Percentiles rank a stretch among this genome's conserved stretches.
These are phyloP conservation scores for Acropora tenuis DNA, from an alignment of 64 coral and sea anemone genomes.

Conservation along the genomic window DNA sequence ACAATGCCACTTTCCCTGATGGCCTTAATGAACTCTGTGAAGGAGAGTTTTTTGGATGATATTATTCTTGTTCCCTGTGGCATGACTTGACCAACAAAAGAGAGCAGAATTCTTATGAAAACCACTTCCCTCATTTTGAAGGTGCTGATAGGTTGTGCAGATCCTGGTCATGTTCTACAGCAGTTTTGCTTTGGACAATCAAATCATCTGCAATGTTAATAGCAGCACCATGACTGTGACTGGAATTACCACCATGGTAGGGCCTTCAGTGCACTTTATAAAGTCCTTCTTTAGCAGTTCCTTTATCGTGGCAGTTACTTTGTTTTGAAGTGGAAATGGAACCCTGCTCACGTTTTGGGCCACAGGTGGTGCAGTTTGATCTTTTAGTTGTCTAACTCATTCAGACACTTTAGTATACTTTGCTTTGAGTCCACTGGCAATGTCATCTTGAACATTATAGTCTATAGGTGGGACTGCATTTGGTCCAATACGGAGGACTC, in stretches of 20 bases:
- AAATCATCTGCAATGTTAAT: slow-evolving; percentile 12
- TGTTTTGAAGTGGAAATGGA: not conserved
- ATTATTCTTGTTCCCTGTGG: slow-evolving; percentile 31
- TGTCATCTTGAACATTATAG: not conserved
- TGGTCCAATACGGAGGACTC: not conserved
- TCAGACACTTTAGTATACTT: not conserved
- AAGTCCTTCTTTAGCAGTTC: not conserved
- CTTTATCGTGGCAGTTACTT: not conserved
- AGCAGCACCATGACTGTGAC: not conserved
- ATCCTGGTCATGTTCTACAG: slow-evolving; percentile 34
- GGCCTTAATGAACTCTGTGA: slow-evolving; percentile 40
- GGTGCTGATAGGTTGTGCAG: not conserved
- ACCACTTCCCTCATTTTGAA: slow-evolving; percentile 40
- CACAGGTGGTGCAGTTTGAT: not conserved
- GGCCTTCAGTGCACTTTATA: not conserved
- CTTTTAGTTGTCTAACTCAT: not conserved
- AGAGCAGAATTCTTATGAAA: slow-evolving; percentile 41
- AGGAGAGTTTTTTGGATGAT: not conserved
- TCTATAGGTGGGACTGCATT: not conserved
- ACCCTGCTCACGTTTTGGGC: not conserved
- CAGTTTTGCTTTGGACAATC: slow-evolving; percentile 28
- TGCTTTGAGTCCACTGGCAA: not conserved
- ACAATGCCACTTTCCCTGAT: slow-evolving; percentile 26
- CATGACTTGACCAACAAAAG: slow-evolving; percentile 31
- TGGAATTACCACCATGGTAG: not conserved